Base-by-base conservation (phyloP, 2,888 invertebrate species). In the Digitonthophagus gazella region DNA sequence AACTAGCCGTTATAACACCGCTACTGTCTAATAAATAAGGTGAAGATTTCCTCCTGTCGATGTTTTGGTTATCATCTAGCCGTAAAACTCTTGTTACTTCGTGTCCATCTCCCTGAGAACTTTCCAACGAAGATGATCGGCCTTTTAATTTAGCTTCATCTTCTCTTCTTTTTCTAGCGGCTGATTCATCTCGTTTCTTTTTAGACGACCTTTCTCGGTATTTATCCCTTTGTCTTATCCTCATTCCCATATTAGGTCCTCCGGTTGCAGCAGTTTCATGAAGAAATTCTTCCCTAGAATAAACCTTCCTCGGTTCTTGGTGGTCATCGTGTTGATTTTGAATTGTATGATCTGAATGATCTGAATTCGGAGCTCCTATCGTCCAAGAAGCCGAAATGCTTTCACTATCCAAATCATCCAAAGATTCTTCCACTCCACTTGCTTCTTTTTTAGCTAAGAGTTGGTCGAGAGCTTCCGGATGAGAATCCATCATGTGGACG, bases 401-500 rank as follows among this genome's bases (percentile, higher is more conserved):
- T 74, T 85, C 85, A 68, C 84, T 83, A 69, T 85, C 85, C 54
- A 83, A 73, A 71, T 85, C 85, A 65, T 84, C 84, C 18, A 80
- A 74, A 57, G 80, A 80, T 68, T 84, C 83, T 65, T 86, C 87
- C 56, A 80, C 79, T 4, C 74, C 74, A 14, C 74, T 71, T 2
- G 85, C 85, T 69, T 83, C 81, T 82, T 78, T 78, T 73, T 83
- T 78, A 58, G 84, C 83, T 73, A 89, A 84, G 75, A 91, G 79
- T 66, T 85, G 85, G 82, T 96, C 93, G 56, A 96, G 86, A 67
- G 90, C 89, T 73, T 92, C 91, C 0, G 96, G 96, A 82, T 93
- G 90, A 15, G 89, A 88, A 80, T 96, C 95, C 84, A 94, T 89
- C 84, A 97, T 89, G 78, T 93, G 90, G 8, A 93, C 87, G 82